phyloP scores from a whole-genome alignment of 2,797 vertebrate species.

The Enteromius radiatus region DNA sequence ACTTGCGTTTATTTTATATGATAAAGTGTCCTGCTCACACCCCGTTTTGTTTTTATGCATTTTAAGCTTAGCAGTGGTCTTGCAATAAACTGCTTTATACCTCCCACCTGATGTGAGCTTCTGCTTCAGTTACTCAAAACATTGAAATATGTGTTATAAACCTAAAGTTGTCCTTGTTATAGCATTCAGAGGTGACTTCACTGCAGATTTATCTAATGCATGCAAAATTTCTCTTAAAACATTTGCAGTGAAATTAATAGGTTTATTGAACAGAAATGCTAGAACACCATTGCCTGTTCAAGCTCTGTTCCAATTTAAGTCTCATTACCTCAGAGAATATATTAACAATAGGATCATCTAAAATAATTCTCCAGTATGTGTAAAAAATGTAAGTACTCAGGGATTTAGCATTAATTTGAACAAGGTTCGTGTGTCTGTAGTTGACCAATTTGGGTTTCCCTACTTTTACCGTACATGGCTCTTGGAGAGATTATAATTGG shows the following conservation, averaged over 20 bases:
- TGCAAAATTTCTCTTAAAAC: not conserved
- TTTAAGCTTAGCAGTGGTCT: conserved; percentile 58
- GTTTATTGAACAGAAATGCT: not conserved
- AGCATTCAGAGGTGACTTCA: not conserved
- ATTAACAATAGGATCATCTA: conserved; percentile 18
- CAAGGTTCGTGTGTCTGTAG: not conserved
- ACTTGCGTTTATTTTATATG: conserved; percentile 38
- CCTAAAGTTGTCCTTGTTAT: not conserved
- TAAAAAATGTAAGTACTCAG: not conserved
- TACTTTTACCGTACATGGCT: not conserved
- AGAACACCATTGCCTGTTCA: not conserved
- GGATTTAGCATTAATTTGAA: not conserved
- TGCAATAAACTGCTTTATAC: conserved; percentile 64
- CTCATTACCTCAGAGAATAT: conserved; percentile 8
- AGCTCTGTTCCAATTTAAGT: conserved; percentile 15
- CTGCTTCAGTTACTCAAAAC: not conserved
- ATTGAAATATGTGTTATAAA: not conserved
- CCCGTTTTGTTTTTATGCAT: conserved; percentile 39
- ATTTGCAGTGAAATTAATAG: not conserved
- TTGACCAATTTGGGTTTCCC: not conserved
- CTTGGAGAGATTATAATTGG: not conserved
- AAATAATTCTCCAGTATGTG: conserved; percentile 4
- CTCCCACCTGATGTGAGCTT: conserved; percentile 23
- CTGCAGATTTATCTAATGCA: not conserved
- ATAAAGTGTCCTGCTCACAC: conserved; percentile 27